Conservation (phyloP, 2,888 invertebrate genomes). For the Phengaris arion region DNA sequence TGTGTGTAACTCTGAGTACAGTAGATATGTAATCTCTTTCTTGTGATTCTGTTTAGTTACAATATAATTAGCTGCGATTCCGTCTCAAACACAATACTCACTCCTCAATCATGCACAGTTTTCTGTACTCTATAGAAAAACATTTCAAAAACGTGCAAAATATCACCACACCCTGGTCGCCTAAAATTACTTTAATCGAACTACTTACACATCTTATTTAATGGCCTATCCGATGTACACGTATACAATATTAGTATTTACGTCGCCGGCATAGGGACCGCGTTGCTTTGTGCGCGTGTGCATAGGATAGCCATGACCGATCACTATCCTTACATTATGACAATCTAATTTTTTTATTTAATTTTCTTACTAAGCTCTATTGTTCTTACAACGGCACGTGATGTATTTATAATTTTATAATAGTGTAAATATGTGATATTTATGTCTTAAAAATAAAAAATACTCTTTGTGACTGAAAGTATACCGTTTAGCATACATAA, state of each 20-base stretch:
- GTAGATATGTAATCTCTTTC: constrained; percentile 72
- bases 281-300: constrained; percentile 1
- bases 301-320: constrained; percentile 49
- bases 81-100: constrained; percentile 58
- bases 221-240: constrained; percentile 46
- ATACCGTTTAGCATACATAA: constrained; percentile 42
- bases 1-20: constrained; percentile 69
- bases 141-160: constrained; percentile 80
- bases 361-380: constrained; percentile 78
- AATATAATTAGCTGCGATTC: constrained; percentile 59
- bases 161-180: constrained; percentile 80
- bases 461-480: constrained; percentile 53
- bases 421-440: constrained; percentile 76
- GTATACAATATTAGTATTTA: not conserved
- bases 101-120: constrained; percentile 62
- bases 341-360: constrained; percentile 69
- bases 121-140: constrained; percentile 73
- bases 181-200: constrained; percentile 77
- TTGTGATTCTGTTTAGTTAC: constrained; percentile 39
- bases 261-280: not conserved
- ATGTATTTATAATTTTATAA: constrained; percentile 74
- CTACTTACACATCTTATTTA: constrained; percentile 70
- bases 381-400: constrained; percentile 70
- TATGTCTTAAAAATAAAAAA: constrained; percentile 57
- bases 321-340: constrained; percentile 72